Evolutionary conservation across 2,113 vertebrate species (phyloP).

Genomic region (Hypanus sabinus): DNA sequence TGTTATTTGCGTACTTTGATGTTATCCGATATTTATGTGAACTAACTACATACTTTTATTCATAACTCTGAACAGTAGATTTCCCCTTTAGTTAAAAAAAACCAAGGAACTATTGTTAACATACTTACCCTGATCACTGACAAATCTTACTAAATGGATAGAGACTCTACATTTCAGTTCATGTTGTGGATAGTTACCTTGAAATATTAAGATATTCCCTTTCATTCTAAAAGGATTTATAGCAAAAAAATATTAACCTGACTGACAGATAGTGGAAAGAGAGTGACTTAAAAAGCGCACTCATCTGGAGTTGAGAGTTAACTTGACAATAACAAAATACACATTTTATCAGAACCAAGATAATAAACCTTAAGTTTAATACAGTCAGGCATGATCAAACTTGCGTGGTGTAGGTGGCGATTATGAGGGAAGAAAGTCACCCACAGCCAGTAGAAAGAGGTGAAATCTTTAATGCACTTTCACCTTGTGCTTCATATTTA

Average conservation of each 20-base stretch:
- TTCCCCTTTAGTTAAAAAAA: neutral
- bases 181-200: neutral
- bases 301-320: neutral
- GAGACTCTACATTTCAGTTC: neutral
- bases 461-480: neutral
- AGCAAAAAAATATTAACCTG: neutral
- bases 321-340: neutral
- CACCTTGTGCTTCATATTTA: neutral
- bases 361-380: neutral
- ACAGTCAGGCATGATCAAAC: neutral
- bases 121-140: neutral
- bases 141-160: neutral
- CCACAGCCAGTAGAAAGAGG: neutral
- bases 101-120: neutral
- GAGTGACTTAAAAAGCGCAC: neutral
- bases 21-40: neutral
- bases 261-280: neutral
- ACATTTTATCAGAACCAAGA: too few relatives aligned
- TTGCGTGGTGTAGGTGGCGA: neutral
- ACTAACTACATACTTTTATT: neutral
- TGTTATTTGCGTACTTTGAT: neutral
- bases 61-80: neutral
- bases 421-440: neutral
- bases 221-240: neutral
- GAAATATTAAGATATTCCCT: neutral